Evolutionary conservation across 2,797 vertebrate species (phyloP).

Genomic region (Morelia viridis): DNA sequence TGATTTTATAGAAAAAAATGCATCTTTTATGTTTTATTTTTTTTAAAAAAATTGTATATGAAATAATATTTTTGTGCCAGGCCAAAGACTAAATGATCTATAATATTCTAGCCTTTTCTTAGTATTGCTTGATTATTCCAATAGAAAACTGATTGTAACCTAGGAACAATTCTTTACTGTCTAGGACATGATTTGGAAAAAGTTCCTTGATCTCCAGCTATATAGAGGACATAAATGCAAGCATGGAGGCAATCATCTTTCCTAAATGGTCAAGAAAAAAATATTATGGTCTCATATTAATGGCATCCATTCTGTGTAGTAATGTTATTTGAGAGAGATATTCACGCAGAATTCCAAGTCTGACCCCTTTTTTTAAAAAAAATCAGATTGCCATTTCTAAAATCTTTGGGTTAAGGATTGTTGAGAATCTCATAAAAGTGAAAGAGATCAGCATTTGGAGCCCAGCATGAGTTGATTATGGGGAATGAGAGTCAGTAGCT

Average conservation of each 20-base stretch:
- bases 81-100: neutral
- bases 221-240: neutral
- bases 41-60: neutral
- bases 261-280: neutral
- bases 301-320: neutral
- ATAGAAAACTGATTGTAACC: neutral
- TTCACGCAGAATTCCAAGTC: neutral
- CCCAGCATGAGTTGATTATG: conserved; percentile 48
- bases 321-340: neutral
- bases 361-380: neutral
- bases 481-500: conserved; percentile 30
- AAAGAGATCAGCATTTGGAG: conserved; percentile 35
- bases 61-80: neutral
- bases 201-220: neutral
- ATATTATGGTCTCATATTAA: too few relatives aligned
- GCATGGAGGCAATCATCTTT: neutral
- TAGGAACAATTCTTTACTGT: neutral
- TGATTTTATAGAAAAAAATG: neutral
- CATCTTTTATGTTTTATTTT: neutral
- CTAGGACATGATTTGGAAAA: neutral
- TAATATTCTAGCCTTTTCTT: neutral
- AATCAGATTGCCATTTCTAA: neutral
- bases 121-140: neutral
- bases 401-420: conserved; percentile 5
- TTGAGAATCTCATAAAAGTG: conserved; percentile 32